phyloP scores from a whole-genome alignment of 2,113 vertebrate species.

The Carassius gibelio region DNA sequence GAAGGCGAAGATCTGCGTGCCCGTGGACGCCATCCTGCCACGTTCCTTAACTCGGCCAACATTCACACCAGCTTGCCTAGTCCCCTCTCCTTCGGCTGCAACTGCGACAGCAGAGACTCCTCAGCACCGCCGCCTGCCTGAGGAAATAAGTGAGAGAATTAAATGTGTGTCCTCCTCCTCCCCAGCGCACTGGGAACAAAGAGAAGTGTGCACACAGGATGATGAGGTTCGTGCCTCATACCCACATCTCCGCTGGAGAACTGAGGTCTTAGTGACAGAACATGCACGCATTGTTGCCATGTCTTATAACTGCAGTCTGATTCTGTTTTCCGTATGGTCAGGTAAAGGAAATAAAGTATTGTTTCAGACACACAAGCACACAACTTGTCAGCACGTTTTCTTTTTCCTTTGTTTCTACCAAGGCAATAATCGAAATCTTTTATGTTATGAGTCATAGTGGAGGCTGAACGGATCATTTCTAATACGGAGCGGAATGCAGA shows the following conservation, averaged over 20 bases:
- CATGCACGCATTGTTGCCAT: slow-evolving; percentile 73
- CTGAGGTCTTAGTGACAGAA: slow-evolving; percentile 69
- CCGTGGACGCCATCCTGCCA: slow-evolving; percentile 82
- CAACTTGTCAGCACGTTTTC: background rate
- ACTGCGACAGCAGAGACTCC: slow-evolving; percentile 62
- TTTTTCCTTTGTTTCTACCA: background rate
- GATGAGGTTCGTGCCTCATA: slow-evolving; percentile 35
- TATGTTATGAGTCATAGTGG: background rate
- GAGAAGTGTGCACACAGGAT: slow-evolving; percentile 52
- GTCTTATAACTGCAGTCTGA: slow-evolving; percentile 36
- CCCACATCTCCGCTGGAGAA: slow-evolving; percentile 61
- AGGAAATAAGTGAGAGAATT: slow-evolving; percentile 65
- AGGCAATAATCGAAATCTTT: background rate
- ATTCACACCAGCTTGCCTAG: slow-evolving; percentile 67
- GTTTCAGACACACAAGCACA: background rate
- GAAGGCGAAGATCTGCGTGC: slow-evolving; percentile 92
- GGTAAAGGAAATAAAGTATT: slow-evolving; percentile 28
- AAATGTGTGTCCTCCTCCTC: slow-evolving; percentile 39
- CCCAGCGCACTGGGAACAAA: slow-evolving; percentile 67
- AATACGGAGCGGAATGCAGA: slow-evolving; percentile 46
- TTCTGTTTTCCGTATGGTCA: slow-evolving; percentile 7
- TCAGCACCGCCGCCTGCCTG: slow-evolving; percentile 68
- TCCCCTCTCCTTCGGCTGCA: slow-evolving; percentile 69
- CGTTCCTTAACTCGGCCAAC: slow-evolving; percentile 66
- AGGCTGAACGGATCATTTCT: slow-evolving; percentile 42